Percentiles rank a stretch among this genome's conserved stretches.
These are phyloP conservation scores for Cathartes aura DNA, from an alignment of 2,113 vertebrate genomes.

Conservation along the genomic window DNA sequence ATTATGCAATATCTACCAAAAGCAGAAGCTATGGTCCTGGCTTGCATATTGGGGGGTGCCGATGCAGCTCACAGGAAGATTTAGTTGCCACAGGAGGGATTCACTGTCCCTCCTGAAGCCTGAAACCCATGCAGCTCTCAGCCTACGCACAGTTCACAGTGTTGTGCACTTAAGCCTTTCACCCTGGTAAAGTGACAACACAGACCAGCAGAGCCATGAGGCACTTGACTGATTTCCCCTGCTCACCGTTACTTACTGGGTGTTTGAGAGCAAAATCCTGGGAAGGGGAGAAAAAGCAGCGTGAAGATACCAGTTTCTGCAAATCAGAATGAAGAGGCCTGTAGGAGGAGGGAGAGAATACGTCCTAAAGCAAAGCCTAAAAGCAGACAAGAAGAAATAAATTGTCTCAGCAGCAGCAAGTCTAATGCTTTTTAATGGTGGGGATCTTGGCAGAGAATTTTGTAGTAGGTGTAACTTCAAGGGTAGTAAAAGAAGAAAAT, in stretches of 20 bases:
- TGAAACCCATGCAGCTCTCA: background rate
- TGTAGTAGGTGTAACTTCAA: background rate
- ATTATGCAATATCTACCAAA: background rate
- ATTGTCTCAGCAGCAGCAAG: background rate
- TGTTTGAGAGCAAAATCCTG: background rate
- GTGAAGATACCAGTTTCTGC: background rate
- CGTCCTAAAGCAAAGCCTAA: background rate
- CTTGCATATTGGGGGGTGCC: background rate
- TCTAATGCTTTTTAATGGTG: background rate
- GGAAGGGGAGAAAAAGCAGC: background rate
- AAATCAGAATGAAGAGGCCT: background rate
- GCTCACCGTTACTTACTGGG: accelerated
- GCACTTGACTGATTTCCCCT: background rate
- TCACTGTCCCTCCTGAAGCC: background rate
- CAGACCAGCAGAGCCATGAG: background rate
- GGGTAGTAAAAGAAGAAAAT: background rate
- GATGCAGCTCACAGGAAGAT: background rate
- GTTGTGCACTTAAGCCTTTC: background rate
- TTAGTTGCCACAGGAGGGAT: background rate
- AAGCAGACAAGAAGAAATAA: background rate
- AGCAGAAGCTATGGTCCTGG: background rate
- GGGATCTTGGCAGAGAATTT: background rate
- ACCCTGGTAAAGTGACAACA: background rate
- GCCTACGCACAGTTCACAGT: background rate
- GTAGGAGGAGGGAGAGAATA: background rate